phyloP scores from a whole-genome alignment of 1,140 invertebrate genomes.

The Neuroterus valhalla region DNA sequence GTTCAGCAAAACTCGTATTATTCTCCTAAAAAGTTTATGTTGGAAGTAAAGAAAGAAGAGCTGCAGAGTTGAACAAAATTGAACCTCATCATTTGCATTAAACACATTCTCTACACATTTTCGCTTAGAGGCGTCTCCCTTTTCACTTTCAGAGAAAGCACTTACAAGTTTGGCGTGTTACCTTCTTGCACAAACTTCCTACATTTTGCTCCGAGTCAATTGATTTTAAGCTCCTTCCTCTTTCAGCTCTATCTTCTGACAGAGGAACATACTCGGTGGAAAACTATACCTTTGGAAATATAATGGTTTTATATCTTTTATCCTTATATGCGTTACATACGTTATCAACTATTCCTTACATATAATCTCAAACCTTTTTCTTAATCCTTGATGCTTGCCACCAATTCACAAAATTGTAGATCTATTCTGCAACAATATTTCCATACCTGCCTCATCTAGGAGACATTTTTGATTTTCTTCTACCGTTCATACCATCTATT shows the following conservation, averaged over 20 bases:
- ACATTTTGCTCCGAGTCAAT: constrained; percentile 12
- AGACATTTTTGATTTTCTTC: too few species aligned
- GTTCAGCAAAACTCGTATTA: too few species aligned
- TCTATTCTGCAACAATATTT: too few species aligned
- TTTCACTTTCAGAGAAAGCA: background rate
- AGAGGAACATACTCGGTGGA: background rate
- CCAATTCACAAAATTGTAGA: too few species aligned
- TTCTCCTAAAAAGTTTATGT: background rate
- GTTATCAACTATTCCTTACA: too few species aligned
- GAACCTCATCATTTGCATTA: constrained; percentile 16
- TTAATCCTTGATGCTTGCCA: too few species aligned
- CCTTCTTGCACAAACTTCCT: constrained; percentile 9
- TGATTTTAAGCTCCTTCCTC: background rate
- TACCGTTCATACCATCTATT: too few species aligned
- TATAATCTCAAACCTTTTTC: too few species aligned
- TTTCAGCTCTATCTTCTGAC: background rate
- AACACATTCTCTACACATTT: constrained; percentile 15
- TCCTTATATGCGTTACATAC: too few species aligned
- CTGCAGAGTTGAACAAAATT: background rate
- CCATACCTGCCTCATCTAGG: too few species aligned
- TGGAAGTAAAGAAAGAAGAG: background rate
- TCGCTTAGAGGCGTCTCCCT: background rate
- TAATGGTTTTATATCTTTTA: too few species aligned
- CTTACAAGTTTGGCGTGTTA: constrained; percentile 18
- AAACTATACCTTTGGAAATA: too few species aligned